These are phyloP conservation scores for Crocodylus rhombifer DNA, from an alignment of 2,797 vertebrate genomes.

Conservation along the genomic window DNA sequence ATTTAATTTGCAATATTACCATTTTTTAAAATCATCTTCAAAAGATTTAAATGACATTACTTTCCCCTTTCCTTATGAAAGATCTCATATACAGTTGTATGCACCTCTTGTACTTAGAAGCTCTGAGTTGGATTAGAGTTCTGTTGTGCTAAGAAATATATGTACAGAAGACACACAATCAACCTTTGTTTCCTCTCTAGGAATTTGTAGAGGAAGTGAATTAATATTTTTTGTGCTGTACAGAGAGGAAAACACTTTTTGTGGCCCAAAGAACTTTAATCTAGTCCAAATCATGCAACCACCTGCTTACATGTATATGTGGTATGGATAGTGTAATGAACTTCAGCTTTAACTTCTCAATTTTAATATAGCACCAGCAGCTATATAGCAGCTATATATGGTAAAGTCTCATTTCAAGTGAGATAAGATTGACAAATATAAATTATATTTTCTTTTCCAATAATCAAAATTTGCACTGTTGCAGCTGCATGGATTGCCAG, in stretches of 20 bases:
- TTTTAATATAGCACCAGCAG: not conserved
- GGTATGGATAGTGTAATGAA: not conserved
- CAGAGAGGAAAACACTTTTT: not conserved
- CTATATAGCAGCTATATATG: not conserved
- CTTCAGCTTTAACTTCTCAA: not conserved
- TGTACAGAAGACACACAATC: constrained; percentile 44
- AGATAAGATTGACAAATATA: not conserved
- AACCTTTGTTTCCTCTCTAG: constrained; percentile 62
- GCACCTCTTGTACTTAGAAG: constrained; percentile 27
- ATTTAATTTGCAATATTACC: not conserved
- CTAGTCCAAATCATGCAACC: not conserved
- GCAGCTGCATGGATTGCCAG: not conserved
- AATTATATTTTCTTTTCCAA: not conserved
- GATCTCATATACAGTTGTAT: constrained; percentile 51
- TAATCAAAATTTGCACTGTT: not conserved
- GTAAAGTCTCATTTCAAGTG: not conserved
- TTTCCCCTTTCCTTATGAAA: constrained; percentile 42
- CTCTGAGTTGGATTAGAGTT: constrained; percentile 10
- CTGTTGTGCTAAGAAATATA: constrained; percentile 41
- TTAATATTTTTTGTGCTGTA: constrained; percentile 47
- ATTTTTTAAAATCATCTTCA: not conserved
- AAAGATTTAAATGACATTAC: not conserved
- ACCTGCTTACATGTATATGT: not conserved
- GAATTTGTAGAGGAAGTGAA: constrained; percentile 32
- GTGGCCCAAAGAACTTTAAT: not conserved